Base-by-base conservation (phyloP, 2,888 invertebrate genomes). In the Drosophila algonquin region DNA sequence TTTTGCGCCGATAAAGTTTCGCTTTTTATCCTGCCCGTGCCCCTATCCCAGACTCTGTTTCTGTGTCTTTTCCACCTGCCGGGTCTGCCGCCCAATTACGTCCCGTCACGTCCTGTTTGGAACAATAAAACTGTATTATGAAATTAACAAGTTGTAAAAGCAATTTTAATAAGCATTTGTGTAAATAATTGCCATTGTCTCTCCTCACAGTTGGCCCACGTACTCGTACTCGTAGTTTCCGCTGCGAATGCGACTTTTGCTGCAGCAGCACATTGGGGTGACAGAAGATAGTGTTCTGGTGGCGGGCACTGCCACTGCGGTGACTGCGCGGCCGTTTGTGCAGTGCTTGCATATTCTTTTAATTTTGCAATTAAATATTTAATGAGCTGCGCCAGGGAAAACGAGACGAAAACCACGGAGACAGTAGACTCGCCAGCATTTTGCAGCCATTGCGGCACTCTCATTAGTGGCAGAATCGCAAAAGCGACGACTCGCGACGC, bases 301-400 rank as follows among this genome's bases (percentile, higher is more conserved):
- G 40, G 69, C 65, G 54, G 77, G 59, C 35, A 27, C 64, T 21
- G 40, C 40, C 14, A 27, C 64, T 21, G 40, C 40, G 48, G 12
- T 48, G 62, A 32, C 24, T 12, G 24, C 51, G 58, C 48, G 35
- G 24, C 63, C 70, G 70, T 80, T 83, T 77, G 52, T 62, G 86
- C 86, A 63, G 67, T 69, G 87, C 77, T 78, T 67, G 83, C 87
- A 87, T 69, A 84, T 86, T 86, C 84, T 85, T 85, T 85, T 87
- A 85, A 87, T 87, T 87, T 87, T 62, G 62, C 81, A 84, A 88
- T 84, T 84, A 83, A 84, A 84, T 84, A 84, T 84, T 84, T 84
- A 84, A 84, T 88, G 83, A 88, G 83, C 86, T 78, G 73, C 84
- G 71, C 70, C 63, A 55, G 54, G 51, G 35, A 73, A 53, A 24